Percentiles rank a stretch among this genome's conserved stretches.
phyloP scores from a whole-genome alignment of 2,113 vertebrate genomes.

The Chaenocephalus aceratus region DNA sequence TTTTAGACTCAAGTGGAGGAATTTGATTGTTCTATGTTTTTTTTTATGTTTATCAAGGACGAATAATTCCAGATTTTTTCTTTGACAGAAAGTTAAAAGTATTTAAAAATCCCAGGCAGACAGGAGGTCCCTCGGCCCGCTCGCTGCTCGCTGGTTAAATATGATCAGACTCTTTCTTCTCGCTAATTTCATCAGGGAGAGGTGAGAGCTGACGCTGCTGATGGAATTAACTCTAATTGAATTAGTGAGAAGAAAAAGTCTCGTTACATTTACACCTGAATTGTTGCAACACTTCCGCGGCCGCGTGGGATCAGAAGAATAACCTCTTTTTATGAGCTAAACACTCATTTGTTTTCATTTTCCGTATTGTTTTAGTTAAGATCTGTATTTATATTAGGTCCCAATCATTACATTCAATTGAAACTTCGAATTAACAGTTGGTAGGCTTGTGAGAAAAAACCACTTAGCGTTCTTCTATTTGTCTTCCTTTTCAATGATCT shows the following conservation, averaged over 20 bases:
- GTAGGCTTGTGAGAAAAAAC: neutral
- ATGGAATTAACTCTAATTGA: conserved; percentile 73
- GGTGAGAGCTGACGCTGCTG: conserved; percentile 64
- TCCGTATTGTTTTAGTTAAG: neutral
- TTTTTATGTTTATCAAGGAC: neutral
- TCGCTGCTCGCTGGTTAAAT: conserved; percentile 57
- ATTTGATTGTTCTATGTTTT: too few species aligned
- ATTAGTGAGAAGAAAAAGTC: conserved; percentile 51
- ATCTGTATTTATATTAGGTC: neutral
- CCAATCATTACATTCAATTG: neutral
- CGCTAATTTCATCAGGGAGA: conserved; percentile 70
- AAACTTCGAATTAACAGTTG: neutral
- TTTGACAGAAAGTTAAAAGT: neutral
- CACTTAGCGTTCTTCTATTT: too few species aligned
- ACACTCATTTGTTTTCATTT: neutral
- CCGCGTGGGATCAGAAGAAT: conserved; percentile 7
- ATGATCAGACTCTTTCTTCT: conserved; percentile 61
- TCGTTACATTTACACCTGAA: conserved; percentile 54
- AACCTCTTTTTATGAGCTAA: neutral
- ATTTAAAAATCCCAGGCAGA: neutral
- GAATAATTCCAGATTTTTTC: neutral
- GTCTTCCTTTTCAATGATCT: too few species aligned
- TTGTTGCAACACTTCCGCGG: conserved; percentile 7
- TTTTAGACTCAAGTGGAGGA: neutral
- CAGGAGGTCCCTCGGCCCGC: neutral